Evolutionary conservation across 2,888 invertebrate species (phyloP), one percentile per base, ranked within the genome.

Genomic region (Argyra leucocephala): DNA sequence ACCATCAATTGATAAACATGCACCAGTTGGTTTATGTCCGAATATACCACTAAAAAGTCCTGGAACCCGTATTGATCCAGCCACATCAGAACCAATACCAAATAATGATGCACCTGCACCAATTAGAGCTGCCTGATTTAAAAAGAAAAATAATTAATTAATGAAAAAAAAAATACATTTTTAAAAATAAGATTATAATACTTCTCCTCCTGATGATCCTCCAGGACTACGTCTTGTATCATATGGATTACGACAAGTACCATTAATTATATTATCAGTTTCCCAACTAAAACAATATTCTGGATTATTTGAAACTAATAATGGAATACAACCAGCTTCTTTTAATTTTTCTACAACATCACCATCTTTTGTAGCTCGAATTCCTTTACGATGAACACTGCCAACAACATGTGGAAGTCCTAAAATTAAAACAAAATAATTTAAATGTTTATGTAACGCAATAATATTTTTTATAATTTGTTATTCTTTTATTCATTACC

Each of bases 201-300:
- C 91, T 83, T 93, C 92, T 12, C 91, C 91, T 48, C 95, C 95
- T 1, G 93, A 93, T 36, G 94, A 95, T 4, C 96, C 96, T 0
- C 94, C 96, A 0, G 88, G 82, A 0, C 86, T 91, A 71, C 87
- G 82, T 0, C 82, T 83, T 1, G 85, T 82, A 74, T 92, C 86
- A 76, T 93, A 92, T 0, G 96, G 93, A 81, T 96, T 96, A 69
- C 83, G 83, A 0, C 93, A 90, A 57, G 85, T 81, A 0, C 96
- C 95, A 57, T 87, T 85, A 1, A 93, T 81, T 63, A 87, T 83
- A 76, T 93, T 95, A 63, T 83, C 85, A 10, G 90, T 89, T 80
- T 96, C 95, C 85, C 90, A 91, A 76, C 91, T 92, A 75, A 93
- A 82, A 73, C 95, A 95, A 68, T 91, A 84, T 75, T 96, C 95